phyloP scores from a whole-genome alignment of 2,888 invertebrate genomes.

The Drosophila flavopinicola region DNA sequence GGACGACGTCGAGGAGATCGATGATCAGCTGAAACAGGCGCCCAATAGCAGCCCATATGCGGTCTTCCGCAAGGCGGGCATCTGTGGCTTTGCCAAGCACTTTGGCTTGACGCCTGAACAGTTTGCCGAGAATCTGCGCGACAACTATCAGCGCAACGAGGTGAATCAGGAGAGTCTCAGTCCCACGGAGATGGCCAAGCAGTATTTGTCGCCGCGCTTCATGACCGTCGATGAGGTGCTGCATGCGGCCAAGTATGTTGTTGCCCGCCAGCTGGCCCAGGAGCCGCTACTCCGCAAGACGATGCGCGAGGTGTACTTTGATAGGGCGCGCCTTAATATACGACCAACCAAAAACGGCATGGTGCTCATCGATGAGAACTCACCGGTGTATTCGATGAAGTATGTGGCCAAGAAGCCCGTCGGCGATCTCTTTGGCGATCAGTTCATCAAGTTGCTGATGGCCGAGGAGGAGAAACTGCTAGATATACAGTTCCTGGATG shows the following conservation, averaged over 20 bases:
- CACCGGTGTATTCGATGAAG: conserved; percentile 93
- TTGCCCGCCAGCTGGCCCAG: conserved; percentile 95
- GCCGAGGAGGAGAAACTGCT: conserved; percentile 93
- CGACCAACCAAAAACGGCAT: conserved; percentile 95
- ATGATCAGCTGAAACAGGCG: conserved; percentile 92
- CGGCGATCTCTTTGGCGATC: conserved; percentile 93
- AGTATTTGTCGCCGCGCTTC: conserved; percentile 89
- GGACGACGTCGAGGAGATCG: conserved; percentile 89
- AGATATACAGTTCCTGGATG: conserved; percentile 89
- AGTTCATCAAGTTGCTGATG: conserved; percentile 92
- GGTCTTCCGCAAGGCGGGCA: conserved; percentile 93
- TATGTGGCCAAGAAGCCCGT: conserved; percentile 97
- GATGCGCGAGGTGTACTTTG: conserved; percentile 93
- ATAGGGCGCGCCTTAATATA: conserved; percentile 92
- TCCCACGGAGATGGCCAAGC: conserved; percentile 92
- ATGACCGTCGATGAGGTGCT: conserved; percentile 92
- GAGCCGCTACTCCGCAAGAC: conserved; percentile 95
- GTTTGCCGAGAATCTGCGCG: conserved; percentile 97
- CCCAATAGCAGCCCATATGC: conserved; percentile 94
- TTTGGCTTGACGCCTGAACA: conserved; percentile 97
- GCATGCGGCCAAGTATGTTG: conserved; percentile 96
- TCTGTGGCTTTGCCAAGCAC: conserved; percentile 93
- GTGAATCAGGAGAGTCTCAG: conserved; percentile 96
- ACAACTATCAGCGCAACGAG: conserved; percentile 97
- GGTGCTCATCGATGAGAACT: conserved; percentile 98